These are phyloP conservation scores for Amiota minor DNA, from an alignment of 2,888 invertebrate genomes.

Conservation along the genomic window DNA sequence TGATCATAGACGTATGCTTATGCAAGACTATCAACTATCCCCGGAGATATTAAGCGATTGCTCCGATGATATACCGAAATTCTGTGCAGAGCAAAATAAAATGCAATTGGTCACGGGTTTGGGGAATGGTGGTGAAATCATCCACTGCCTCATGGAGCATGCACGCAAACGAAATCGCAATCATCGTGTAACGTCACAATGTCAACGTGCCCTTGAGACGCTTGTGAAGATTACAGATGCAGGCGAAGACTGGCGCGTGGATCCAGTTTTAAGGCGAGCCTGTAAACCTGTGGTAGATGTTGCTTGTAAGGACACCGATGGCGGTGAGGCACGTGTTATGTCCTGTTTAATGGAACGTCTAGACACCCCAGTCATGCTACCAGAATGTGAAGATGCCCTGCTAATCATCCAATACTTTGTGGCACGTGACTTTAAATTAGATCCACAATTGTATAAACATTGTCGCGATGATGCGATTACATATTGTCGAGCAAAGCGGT, in stretches of 20 bases:
- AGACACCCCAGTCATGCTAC: conserved; percentile 85
- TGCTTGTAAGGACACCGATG: conserved; percentile 82
- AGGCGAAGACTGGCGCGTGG: conserved; percentile 96
- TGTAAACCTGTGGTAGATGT: conserved; percentile 89
- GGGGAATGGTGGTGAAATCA: conserved; percentile 84
- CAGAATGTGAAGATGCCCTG: conserved; percentile 91
- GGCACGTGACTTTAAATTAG: conserved; percentile 93
- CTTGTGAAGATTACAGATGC: conserved; percentile 90
- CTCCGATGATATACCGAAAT: conserved; percentile 85
- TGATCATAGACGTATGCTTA: conserved; percentile 90
- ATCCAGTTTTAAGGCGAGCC: conserved; percentile 89
- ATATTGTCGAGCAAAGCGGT: conserved; percentile 84
- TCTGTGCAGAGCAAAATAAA: conserved; percentile 82
- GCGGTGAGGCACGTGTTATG: conserved; percentile 88
- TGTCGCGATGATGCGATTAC: conserved; percentile 91
- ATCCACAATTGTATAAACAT: conserved; percentile 88
- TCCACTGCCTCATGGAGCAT: conserved; percentile 96
- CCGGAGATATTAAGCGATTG: conserved; percentile 93
- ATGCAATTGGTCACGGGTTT: conserved; percentile 56
- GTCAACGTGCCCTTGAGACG: conserved; percentile 85
- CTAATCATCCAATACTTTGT: conserved; percentile 98
- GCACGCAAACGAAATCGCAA: conserved; percentile 78
- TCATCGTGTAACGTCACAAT: conserved; percentile 80
- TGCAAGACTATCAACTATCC: conserved; percentile 94
- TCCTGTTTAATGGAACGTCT: conserved; percentile 95